Evolutionary conservation across 2,888 invertebrate genomes (phyloP), one percentile per base, ranked within the genome.

Genomic region (Synanthedon tipuliformis): DNA sequence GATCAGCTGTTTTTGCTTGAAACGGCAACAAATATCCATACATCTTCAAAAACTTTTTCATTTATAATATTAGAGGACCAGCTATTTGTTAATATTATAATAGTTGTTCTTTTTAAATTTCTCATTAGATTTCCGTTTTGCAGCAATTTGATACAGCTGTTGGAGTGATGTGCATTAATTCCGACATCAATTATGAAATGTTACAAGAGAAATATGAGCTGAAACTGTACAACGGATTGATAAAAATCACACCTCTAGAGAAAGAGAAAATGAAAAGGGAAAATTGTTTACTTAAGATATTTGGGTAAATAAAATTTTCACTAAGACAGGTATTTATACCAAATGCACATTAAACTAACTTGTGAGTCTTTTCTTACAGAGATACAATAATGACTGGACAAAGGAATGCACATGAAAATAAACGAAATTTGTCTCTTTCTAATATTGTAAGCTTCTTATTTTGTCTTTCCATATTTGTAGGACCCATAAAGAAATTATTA

Each of bases 81-180:
- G 18, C 18, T 18, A 3, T 2, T 18, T 18, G 3, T 18, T 18
- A 41, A 41, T 11, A 41, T n/a, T 41, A 41, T 41, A 3, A 11
- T 3, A 41, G 41, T 3, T 11, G 4, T 41, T 3, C 3, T 4
- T 41, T 41, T 5, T 15, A 41, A 16, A 41, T 48, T 13, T 48
- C 2, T 51, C 15, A 27, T 16, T 15, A 45, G 4, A 48, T n/a
- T 48, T 52, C 13, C 18, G 15, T 23, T 50, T 51, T 54, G 52
- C 58, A 73, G 74, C 58, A 63, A 40, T 71, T 78, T 18, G 85
- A 83, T 3, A 66, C 64, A 18, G 88, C 89, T 0, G 86, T 88
- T 0, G 91, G 89, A 0, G 88, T 90, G 0, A 83, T 92, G 78
- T 88, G 89, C 58, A 65, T 92, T 3, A 92, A 89, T 61, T 75